These are phyloP conservation scores for Gonatopus flavifemur DNA, from an alignment of 1,140 invertebrate genomes.

Conservation along the genomic window DNA sequence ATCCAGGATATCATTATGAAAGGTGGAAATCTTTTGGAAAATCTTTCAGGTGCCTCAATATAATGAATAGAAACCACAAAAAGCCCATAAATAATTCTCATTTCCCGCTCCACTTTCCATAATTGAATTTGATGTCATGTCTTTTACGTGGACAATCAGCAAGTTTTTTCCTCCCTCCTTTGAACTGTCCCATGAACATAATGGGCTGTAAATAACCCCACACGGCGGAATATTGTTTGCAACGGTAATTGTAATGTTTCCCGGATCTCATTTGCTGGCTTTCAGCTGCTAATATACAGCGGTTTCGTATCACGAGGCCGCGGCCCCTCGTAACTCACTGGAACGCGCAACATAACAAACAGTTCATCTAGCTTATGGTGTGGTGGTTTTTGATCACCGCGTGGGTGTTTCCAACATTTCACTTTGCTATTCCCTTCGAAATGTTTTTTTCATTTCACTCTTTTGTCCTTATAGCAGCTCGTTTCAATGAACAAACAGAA, in stretches of 20 bases:
- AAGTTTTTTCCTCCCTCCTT: constrained; percentile 14
- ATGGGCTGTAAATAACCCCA: constrained; percentile 41
- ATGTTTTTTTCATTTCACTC: constrained; percentile 13
- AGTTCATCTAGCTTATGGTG: constrained; percentile 43
- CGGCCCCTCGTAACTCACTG: constrained; percentile 39
- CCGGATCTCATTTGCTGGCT: constrained; percentile 47
- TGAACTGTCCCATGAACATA: constrained; percentile 26
- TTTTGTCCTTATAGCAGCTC: background rate
- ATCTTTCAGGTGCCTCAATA: too few relatives aligned
- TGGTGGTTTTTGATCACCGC: too few relatives aligned
- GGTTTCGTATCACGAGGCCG: constrained; percentile 28
- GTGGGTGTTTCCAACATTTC: constrained; percentile 43
- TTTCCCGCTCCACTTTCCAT: too few relatives aligned
- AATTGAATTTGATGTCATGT: too few relatives aligned
- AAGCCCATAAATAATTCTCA: too few relatives aligned
- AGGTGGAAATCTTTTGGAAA: too few relatives aligned
- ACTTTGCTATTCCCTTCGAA: constrained; percentile 23
- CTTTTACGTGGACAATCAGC: too few relatives aligned
- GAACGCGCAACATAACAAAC: constrained; percentile 46
- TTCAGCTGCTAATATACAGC: constrained; percentile 45
- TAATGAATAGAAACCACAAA: too few relatives aligned
- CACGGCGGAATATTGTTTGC: constrained; percentile 41
- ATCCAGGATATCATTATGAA: too few relatives aligned
- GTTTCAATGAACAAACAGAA: too few relatives aligned
- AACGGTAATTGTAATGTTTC: constrained; percentile 49